phyloP scores from a whole-genome alignment of 2,888 invertebrate species.

The Cheilosia pagana region DNA sequence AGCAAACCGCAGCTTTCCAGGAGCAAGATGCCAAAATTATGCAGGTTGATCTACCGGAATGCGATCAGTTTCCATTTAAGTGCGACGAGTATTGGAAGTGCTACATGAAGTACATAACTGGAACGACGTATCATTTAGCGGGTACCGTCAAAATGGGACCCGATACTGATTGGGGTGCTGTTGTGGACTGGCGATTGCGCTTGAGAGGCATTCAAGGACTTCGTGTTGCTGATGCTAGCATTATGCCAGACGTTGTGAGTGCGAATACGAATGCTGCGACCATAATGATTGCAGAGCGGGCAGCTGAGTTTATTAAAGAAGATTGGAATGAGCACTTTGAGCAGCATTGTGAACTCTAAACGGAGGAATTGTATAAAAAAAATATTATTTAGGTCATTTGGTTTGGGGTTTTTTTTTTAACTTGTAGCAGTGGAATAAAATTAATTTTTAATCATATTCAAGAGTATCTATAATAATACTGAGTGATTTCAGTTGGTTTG shows the following conservation, averaged over 20 bases:
- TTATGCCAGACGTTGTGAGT: slow-evolving; percentile 90
- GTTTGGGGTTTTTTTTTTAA: too few relatives aligned
- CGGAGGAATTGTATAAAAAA: background rate
- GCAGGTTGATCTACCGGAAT: slow-evolving; percentile 77
- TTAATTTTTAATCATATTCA: too few relatives aligned
- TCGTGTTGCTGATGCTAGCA: slow-evolving; percentile 89
- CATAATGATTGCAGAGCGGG: slow-evolving; percentile 94
- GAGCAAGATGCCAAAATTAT: slow-evolving; percentile 80
- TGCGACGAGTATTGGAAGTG: slow-evolving; percentile 86
- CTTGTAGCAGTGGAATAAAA: too few relatives aligned
- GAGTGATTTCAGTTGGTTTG: too few relatives aligned
- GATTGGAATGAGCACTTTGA: slow-evolving; percentile 71
- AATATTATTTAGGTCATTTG: background rate
- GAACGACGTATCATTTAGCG: slow-evolving; percentile 88
- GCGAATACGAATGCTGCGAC: slow-evolving; percentile 93
- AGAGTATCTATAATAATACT: too few relatives aligned
- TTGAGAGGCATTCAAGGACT: slow-evolving; percentile 87
- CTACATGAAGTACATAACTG: slow-evolving; percentile 86
- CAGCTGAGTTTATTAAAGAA: slow-evolving; percentile 85
- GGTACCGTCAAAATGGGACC: slow-evolving; percentile 90
- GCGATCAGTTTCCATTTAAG: slow-evolving; percentile 78
- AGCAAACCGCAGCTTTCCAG: slow-evolving; percentile 83
- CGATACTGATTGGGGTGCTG: slow-evolving; percentile 85
- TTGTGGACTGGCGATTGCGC: slow-evolving; percentile 87
- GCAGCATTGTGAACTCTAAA: slow-evolving; percentile 7